Percentiles rank a stretch among this genome's conserved stretches.
These are phyloP conservation scores for Drosophila bocki DNA, from an alignment of 1,140 invertebrate species.

Conservation along the genomic window DNA sequence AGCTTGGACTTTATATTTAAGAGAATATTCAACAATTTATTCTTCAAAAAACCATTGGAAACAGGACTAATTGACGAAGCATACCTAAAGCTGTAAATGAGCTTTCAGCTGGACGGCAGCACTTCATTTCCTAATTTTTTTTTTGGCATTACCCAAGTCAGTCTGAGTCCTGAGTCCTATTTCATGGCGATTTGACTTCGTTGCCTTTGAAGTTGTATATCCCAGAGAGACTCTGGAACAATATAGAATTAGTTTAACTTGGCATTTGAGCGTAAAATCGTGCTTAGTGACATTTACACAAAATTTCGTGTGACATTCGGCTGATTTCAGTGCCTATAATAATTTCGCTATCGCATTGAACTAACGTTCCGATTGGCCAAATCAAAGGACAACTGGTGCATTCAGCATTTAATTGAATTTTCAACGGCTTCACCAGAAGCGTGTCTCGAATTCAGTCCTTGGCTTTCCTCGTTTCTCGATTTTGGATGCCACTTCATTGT, in stretches of 20 bases:
- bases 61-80: neutral
- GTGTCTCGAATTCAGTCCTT: slow-evolving; percentile 18
- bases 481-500: slow-evolving; percentile 5
- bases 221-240: neutral
- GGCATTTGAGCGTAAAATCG: neutral
- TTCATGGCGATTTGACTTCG: slow-evolving; percentile 11
- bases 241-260: neutral
- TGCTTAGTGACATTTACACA: neutral
- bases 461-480: neutral
- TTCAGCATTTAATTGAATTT: slow-evolving; percentile 26
- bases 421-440: slow-evolving; percentile 15
- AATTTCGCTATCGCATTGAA: neutral
- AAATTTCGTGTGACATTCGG: neutral
- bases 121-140: neutral
- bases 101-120: slow-evolving; percentile 3
- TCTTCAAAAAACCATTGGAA: too few relatives aligned
- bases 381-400: slow-evolving; percentile 12
- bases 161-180: neutral
- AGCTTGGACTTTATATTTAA: too few relatives aligned
- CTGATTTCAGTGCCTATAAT: neutral
- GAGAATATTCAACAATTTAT: neutral
- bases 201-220: neutral
- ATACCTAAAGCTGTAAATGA: slow-evolving; percentile 29
- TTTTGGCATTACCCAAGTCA: neutral
- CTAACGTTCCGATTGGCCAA: neutral